phyloP scores from a whole-genome alignment of 92 coral and sea anemone genomes.

The Plumapathes pennacea region DNA sequence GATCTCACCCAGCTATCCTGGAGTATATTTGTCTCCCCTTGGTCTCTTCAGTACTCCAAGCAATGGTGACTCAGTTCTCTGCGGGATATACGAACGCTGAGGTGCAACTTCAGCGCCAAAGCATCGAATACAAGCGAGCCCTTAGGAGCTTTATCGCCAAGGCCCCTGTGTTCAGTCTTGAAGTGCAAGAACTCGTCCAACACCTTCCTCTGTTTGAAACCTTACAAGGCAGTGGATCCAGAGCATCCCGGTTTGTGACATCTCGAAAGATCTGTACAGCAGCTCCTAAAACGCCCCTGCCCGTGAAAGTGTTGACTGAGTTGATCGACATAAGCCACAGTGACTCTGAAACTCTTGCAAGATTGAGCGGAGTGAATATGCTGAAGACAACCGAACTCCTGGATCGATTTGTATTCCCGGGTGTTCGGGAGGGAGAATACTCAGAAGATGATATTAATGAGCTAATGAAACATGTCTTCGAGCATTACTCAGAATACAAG shows the following conservation, averaged over 20 bases:
- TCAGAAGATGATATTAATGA: conserved; percentile 39
- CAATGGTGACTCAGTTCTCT: conserved; percentile 6
- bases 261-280: conserved; percentile 6
- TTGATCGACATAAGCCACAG: conserved; percentile 37
- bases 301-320: conserved; percentile 13
- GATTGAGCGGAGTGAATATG: conserved; percentile 17
- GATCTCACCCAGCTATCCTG: conserved; percentile 44
- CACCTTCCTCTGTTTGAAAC: conserved; percentile 63
- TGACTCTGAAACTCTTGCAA: conserved; percentile 42
- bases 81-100: background rate
- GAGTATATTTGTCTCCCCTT: conserved; percentile 55
- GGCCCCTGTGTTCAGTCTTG: background rate
- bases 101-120: background rate
- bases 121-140: conserved; percentile 11
- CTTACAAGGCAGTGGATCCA: conserved; percentile 3
- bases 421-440: conserved; percentile 26
- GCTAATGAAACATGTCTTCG: conserved; percentile 31
- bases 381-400: conserved; percentile 30
- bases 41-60: conserved; percentile 38
- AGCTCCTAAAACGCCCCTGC: conserved; percentile 33
- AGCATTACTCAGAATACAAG: conserved; percentile 7
- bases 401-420: conserved; percentile 35
- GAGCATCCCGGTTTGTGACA: conserved; percentile 22
- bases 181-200: conserved; percentile 13
- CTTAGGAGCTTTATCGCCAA: conserved; percentile 43